Base-by-base conservation (phyloP, 2,113 vertebrate genomes). In the Mesitornis unicolor region DNA sequence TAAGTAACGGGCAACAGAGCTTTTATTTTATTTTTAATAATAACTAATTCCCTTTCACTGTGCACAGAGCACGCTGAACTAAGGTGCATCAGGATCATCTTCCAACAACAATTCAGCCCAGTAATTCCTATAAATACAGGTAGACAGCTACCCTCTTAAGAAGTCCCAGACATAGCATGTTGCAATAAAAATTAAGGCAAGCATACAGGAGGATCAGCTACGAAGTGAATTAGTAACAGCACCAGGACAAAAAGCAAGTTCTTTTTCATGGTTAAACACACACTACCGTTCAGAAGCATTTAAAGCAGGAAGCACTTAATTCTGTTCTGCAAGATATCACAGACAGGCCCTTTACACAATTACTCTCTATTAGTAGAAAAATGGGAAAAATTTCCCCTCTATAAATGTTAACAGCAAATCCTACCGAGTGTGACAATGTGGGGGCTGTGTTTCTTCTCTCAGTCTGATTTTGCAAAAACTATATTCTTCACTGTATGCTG, bases 401-500 rank as follows among this genome's bases (percentile, higher is more conserved):
- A 36, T 61, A 75, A 85, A 71, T 13, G 57, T 33, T 36, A 74
- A 87, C 43, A 95, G 43, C 51, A 91, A 92, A 80, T 87, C 94
- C 87, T 93, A 94, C 78, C 40, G 6, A 16, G 22, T 56, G 48
- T 68, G 74, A 40, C 65, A 48, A 24, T 56, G 12, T 90, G 48
- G 67, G 92, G 43, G 40, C 92, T 85, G 76, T 65, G 71, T 68
- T 76, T 90, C 90, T 93, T 54, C 64, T 82, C 70, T 93, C 85
- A 57, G 74, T 8, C 48, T 65, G 87, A 73, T 73, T 90, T 93
- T 90, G 75, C 75, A 93, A 79, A 90, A 45, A 26, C 57, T 54
- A 3, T n/a, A 47, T 28, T 91, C 82, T 53, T 65, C 75, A 26
- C 70, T 38, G 88, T 51, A 93, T 97, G 48, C 85, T 97, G 96